A percentile compares a stretch with the other conserved stretches of the same genome.
Evolutionary conservation across 2,888 invertebrate genomes (phyloP).

Genomic region (Drosophila nigricruria): DNA sequence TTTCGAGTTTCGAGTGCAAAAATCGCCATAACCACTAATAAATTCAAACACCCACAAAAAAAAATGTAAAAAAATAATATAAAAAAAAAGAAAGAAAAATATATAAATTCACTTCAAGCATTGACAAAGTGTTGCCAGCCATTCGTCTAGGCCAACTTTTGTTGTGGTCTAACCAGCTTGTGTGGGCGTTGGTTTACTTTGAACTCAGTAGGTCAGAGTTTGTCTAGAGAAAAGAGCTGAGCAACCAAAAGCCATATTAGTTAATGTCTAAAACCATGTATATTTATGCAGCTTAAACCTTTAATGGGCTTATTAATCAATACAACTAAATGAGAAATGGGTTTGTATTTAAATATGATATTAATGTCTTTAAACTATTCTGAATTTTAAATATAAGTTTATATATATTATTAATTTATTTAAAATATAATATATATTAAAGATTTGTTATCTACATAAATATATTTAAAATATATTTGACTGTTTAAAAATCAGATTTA

Average conservation of each 20-base stretch:
- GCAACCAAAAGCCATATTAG: background rate
- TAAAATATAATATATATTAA: background rate
- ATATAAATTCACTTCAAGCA: constrained; percentile 20
- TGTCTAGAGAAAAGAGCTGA: background rate
- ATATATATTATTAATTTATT: background rate
- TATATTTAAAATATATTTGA: too few species aligned
- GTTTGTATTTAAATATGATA: background rate
- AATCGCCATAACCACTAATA: constrained; percentile 67
- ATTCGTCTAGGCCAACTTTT: constrained; percentile 14
- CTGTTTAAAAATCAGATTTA: too few species aligned
- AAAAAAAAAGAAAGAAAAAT: background rate
- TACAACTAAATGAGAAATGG: background rate
- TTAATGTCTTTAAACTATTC: background rate
- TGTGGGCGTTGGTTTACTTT: constrained; percentile 25
- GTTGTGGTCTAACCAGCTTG: background rate
- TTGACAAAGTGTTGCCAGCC: constrained; percentile 38
- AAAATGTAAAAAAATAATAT: background rate
- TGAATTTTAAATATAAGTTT: background rate
- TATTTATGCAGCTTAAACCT: constrained; percentile 1
- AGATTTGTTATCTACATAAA: too few species aligned
- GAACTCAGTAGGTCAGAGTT: constrained; percentile 37
- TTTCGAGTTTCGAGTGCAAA: constrained; percentile 53
- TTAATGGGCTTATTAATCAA: background rate
- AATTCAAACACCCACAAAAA: constrained; percentile 73
- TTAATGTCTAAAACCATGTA: background rate